Percentiles rank a stretch among this genome's conserved stretches.
Conservation (phyloP, 2,888 invertebrate species). For the Scaptomyza polygonia region DNA sequence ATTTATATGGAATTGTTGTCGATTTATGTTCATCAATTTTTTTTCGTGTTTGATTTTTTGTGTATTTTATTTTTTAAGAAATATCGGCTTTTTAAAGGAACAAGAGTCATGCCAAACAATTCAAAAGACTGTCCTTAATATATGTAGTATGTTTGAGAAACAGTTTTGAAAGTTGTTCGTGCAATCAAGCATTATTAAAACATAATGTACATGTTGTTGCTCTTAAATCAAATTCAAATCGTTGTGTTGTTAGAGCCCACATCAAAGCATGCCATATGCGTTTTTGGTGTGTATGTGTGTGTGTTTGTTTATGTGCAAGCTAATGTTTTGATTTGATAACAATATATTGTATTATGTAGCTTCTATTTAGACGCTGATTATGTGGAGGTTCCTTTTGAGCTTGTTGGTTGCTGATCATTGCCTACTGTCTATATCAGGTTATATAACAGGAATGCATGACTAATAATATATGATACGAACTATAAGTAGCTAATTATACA, state of each 20-base stretch:
- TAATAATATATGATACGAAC: slow-evolving; percentile 64
- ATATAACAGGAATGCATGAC: slow-evolving; percentile 80
- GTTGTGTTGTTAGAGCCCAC: slow-evolving; percentile 54
- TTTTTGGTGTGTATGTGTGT: slow-evolving; percentile 38
- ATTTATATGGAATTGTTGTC: slow-evolving; percentile 70
- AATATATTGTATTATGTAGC: slow-evolving; percentile 65
- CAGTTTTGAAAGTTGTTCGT: slow-evolving; percentile 49
- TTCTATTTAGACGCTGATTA: slow-evolving; percentile 66
- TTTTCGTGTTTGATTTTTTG: slow-evolving; percentile 12
- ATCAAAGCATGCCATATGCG: slow-evolving; percentile 52
- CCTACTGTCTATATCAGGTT: slow-evolving; percentile 62
- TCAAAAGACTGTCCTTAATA: slow-evolving; percentile 29
- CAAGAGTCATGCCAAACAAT: slow-evolving; percentile 69
- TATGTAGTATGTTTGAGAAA: slow-evolving; percentile 9
- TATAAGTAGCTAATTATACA: slow-evolving; percentile 63
- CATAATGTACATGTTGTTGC: slow-evolving; percentile 78
- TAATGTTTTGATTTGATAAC: slow-evolving; percentile 29
- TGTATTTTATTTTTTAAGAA: slow-evolving; percentile 59
- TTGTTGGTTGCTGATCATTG: slow-evolving; percentile 55
- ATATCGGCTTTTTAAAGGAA: slow-evolving; percentile 74
- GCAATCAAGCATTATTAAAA: slow-evolving; percentile 81
- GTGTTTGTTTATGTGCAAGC: slow-evolving; percentile 2
- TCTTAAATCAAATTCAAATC: slow-evolving; percentile 48
- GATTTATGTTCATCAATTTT: slow-evolving; percentile 28
- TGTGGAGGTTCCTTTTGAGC: slow-evolving; percentile 57